These are phyloP conservation scores for Drosophila niveifrons DNA, from an alignment of 2,888 invertebrate species.

Conservation along the genomic window DNA sequence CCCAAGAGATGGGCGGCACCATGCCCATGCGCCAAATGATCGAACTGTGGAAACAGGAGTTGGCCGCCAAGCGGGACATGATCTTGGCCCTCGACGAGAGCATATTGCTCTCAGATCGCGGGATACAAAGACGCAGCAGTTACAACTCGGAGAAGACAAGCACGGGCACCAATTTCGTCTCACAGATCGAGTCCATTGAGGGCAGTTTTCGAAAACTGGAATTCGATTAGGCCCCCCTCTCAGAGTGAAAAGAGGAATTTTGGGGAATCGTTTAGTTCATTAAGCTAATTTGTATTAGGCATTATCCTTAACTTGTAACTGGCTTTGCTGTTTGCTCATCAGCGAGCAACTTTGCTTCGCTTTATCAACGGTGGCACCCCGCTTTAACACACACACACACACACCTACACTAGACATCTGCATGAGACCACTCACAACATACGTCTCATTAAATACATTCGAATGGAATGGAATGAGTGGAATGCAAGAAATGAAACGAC, in stretches of 20 bases:
- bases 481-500: too few species aligned
- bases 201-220: constrained; percentile 90
- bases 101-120: constrained; percentile 88
- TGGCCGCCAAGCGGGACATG: constrained; percentile 87
- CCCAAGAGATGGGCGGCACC: constrained; percentile 90
- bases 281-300: constrained; percentile 64
- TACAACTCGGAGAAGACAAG: constrained; percentile 80
- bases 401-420: too few species aligned
- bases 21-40: constrained; percentile 91
- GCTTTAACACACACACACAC: constrained; percentile 55
- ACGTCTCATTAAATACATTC: too few species aligned
- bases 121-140: constrained; percentile 86
- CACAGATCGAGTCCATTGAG: constrained; percentile 84
- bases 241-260: neutral
- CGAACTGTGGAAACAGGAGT: constrained; percentile 88
- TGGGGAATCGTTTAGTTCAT: constrained; percentile 27
- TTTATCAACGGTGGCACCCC: constrained; percentile 69
- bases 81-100: constrained; percentile 88
- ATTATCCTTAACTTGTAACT: constrained; percentile 60
- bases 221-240: constrained; percentile 87
- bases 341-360: constrained; percentile 64
- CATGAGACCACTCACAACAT: too few species aligned
- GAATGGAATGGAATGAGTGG: too few species aligned
- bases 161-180: constrained; percentile 79
- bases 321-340: constrained; percentile 60